Evolutionary conservation across 2,888 invertebrate genomes (phyloP), one percentile per base, ranked within the genome.

Genomic region (Encarsia formosa): DNA sequence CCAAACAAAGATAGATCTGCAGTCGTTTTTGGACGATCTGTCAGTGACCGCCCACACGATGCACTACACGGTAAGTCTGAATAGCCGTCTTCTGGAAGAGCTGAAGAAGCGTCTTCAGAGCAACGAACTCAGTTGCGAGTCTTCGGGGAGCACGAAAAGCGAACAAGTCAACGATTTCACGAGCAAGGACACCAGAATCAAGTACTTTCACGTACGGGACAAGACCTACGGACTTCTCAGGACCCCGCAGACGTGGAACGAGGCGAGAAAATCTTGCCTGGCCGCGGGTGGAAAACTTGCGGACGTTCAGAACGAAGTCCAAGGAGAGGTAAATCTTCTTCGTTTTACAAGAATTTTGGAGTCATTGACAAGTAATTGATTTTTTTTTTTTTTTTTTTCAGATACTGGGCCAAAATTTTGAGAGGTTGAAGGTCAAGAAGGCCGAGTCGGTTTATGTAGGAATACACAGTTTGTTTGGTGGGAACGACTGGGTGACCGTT

Each of bases 231-330:
- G n/a, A n/a, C n/a, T n/a, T n/a, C n/a, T n/a, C n/a, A n/a, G n/a
- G n/a, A n/a, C n/a, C n/a, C n/a, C n/a, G n/a, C 8, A 38, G 9
- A 31, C 44, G 4, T 60, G 59, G 59, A 63, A 61, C 56, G 59
- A 51, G 42, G 65, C 65, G 9, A 61, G 63, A 23, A 60, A 62
- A 39, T 42, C 59, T n/a, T 61, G 61, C 40, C 56, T 45, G 44
- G 56, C 56, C 19, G 59, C 63, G 37, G 58, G 59, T 16, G 61
- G 54, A 37, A 56, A 58, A 54, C 56, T 64, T 3, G 60, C 64
- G n/a, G 16, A 53, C 62, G 39, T 57, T 63, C 45, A 57, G 52
- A 58, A 57, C 53, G 23, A 61, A 60, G 52, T 59, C 56, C 38
- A 52, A 56, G 42, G 61, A 61, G 45, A 34, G 43, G 20, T 16